These are phyloP conservation scores for Drosophila neocordata DNA, from an alignment of 1,140 invertebrate genomes.

Conservation along the genomic window DNA sequence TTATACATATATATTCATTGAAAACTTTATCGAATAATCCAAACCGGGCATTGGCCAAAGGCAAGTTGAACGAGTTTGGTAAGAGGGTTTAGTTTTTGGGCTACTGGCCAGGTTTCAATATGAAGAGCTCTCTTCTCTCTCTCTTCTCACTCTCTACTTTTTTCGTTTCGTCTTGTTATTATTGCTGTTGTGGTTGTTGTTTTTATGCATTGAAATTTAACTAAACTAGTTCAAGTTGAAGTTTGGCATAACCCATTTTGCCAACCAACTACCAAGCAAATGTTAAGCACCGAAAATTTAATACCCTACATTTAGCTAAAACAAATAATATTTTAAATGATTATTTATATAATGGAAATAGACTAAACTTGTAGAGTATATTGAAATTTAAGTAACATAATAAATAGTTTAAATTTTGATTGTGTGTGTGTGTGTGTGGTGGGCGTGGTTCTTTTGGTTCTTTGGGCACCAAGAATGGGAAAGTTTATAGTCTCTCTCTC, in stretches of 20 bases:
- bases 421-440: too few species aligned
- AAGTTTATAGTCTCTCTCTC: neutral
- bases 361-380: too few species aligned
- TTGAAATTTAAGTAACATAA: too few species aligned
- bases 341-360: too few species aligned
- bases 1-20: slow-evolving; percentile 3
- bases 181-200: slow-evolving; percentile 2
- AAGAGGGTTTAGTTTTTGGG: neutral
- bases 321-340: too few species aligned
- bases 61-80: slow-evolving; percentile 11
- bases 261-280: neutral
- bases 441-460: neutral
- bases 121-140: neutral
- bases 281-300: neutral
- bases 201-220: slow-evolving; percentile 15
- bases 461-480: neutral
- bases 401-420: too few species aligned
- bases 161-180: too few species aligned
- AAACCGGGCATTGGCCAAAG: slow-evolving; percentile 16
- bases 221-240: slow-evolving; percentile 17
- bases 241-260: slow-evolving; percentile 3
- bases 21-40: slow-evolving; percentile 15
- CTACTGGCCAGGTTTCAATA: slow-evolving; percentile 9
- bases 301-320: neutral
- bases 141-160: too few species aligned